Percentiles rank a stretch among this genome's conserved stretches.
phyloP scores from a whole-genome alignment of 2,888 invertebrate species.

The Beris morrisii region DNA sequence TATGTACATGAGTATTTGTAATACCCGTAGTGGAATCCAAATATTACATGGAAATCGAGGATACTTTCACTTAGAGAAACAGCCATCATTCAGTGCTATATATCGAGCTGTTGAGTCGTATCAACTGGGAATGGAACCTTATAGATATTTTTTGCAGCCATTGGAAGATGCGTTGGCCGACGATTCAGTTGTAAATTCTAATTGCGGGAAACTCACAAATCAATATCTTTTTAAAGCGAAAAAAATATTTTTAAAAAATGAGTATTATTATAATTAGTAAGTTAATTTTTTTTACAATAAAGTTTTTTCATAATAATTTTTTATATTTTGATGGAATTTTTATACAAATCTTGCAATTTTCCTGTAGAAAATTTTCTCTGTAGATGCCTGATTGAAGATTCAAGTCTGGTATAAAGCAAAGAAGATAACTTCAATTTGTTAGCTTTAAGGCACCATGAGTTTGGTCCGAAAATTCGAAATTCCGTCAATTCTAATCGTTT shows the following conservation, averaged over 20 bases:
- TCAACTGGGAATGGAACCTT: constrained; percentile 67
- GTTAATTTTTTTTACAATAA: background rate
- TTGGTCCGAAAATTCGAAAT: too few relatives aligned
- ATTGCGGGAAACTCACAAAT: constrained; percentile 66
- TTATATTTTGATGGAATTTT: background rate
- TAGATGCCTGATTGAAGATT: too few relatives aligned
- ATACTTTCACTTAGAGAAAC: constrained; percentile 82
- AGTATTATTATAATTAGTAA: constrained; percentile 43
- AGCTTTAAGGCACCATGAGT: too few relatives aligned
- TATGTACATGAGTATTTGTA: constrained; percentile 90
- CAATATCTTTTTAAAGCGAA: constrained; percentile 58
- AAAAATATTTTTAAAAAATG: constrained; percentile 52
- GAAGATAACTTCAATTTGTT: too few relatives aligned
- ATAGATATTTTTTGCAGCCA: constrained; percentile 63
- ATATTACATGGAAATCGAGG: constrained; percentile 87
- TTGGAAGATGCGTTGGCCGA: constrained; percentile 55
- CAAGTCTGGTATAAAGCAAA: too few relatives aligned
- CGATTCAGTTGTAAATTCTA: constrained; percentile 61
- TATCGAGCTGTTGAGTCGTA: constrained; percentile 63
- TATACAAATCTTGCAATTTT: too few relatives aligned
- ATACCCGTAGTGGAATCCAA: constrained; percentile 67
- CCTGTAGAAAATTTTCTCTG: too few relatives aligned
- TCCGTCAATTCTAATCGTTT: too few relatives aligned
- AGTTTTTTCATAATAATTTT: constrained; percentile 1
- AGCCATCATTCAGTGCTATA: constrained; percentile 78